phyloP scores from a whole-genome alignment of 2,113 vertebrate genomes.

The Syngnathus typhle region DNA sequence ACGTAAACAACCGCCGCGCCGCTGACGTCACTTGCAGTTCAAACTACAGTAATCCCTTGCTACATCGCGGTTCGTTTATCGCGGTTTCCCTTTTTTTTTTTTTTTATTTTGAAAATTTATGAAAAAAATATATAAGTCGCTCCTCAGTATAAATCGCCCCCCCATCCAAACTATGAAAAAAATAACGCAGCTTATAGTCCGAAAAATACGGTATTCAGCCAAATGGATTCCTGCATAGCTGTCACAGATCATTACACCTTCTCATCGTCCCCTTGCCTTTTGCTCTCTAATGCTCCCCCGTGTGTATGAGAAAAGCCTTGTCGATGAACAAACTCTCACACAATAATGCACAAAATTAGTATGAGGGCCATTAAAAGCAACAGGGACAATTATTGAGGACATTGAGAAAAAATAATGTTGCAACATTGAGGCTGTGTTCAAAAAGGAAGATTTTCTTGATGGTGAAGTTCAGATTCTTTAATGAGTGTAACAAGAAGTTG shows the following conservation, averaged over 20 bases:
- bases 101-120: no score
- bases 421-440: neutral
- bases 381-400: neutral
- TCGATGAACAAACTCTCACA: constrained; percentile 26
- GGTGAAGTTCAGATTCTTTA: neutral
- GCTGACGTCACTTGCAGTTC: no score
- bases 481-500: neutral
- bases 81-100: no score
- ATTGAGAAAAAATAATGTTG: neutral
- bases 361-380: neutral
- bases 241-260: constrained; percentile 61
- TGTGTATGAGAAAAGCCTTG: constrained; percentile 15
- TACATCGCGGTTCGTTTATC: no score
- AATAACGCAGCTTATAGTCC: no score
- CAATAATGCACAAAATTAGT: constrained; percentile 1
- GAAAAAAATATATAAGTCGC: no score
- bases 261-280: constrained; percentile 43
- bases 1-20: no score
- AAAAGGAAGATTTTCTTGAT: neutral
- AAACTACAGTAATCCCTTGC: no score
- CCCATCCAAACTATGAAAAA: no score
- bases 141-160: no score
- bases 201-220: constrained; percentile 13
- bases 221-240: constrained; percentile 50
- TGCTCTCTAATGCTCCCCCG: constrained; percentile 10